Percentiles rank a stretch among this genome's conserved stretches.
These are phyloP conservation scores for Leptinotarsa texana DNA, from an alignment of 1,140 invertebrate species.

Conservation along the genomic window DNA sequence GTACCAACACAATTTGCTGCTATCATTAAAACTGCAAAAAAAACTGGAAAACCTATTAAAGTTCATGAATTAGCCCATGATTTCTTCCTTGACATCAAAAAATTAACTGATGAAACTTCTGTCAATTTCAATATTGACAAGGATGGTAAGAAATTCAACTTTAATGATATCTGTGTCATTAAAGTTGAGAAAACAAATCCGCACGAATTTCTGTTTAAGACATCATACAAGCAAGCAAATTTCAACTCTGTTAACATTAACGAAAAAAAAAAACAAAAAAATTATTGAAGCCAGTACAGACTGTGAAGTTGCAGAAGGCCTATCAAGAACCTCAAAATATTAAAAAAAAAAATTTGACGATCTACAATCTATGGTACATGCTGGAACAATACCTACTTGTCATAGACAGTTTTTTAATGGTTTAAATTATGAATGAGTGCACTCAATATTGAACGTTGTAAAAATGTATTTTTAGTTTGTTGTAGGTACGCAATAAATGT, in stretches of 20 bases:
- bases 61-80: conserved; percentile 9
- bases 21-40: conserved; percentile 45
- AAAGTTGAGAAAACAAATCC: conserved; percentile 20
- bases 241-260: conserved; percentile 20
- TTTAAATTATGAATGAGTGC: conserved; percentile 15
- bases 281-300: background rate
- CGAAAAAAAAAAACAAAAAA: conserved; percentile 18
- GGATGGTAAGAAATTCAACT: background rate
- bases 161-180: conserved; percentile 20
- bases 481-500: background rate
- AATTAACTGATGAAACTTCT: conserved; percentile 21
- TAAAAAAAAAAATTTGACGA: conserved; percentile 26
- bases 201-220: conserved; percentile 36
- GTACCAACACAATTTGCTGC: conserved; percentile 29
- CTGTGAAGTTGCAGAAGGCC: background rate
- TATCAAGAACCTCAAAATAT: conserved; percentile 14
- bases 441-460: background rate
- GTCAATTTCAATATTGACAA: conserved; percentile 1
- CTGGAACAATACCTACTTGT: conserved; percentile 10
- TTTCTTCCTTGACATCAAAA: conserved; percentile 44
- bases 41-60: conserved; percentile 41
- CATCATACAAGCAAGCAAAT: conserved; percentile 18
- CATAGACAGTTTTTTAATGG: conserved; percentile 18
- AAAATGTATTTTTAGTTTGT: background rate
- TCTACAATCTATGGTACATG: conserved; percentile 8